Percentiles rank a stretch among this genome's conserved stretches.
Conservation (phyloP, 2,888 invertebrate genomes). For the Sinotaia quadrata region DNA sequence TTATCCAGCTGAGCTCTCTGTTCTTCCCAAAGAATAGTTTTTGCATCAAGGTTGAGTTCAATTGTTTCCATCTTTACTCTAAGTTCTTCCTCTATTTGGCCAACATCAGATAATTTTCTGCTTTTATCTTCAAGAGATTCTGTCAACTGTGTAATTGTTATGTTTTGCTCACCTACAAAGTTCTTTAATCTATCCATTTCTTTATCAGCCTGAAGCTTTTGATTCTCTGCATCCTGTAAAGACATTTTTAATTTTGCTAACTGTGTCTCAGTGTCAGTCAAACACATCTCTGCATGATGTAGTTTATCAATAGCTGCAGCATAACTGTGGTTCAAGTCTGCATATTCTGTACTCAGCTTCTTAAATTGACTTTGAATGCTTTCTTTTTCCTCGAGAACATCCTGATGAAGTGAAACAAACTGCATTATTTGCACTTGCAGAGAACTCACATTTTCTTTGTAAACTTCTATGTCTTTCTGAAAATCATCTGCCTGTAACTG, state of each 20-base stretch:
- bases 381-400: slow-evolving; percentile 2
- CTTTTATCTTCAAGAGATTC: too few relatives aligned
- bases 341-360: background rate
- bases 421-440: slow-evolving; percentile 5
- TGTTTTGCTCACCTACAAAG: too few relatives aligned
- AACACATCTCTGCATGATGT: background rate
- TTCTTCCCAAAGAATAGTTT: too few relatives aligned
- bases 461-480: background rate
- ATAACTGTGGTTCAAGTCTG: background rate
- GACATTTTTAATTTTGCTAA: background rate
- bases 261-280: background rate
- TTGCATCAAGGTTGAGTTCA: too few relatives aligned
- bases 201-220: too few relatives aligned
- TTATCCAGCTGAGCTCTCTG: too few relatives aligned
- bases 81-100: slow-evolving; percentile 4
- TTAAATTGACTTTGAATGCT: slow-evolving; percentile 1
- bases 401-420: slow-evolving; percentile 7
- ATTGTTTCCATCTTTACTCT: slow-evolving; percentile 7
- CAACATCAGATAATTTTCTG: too few relatives aligned
- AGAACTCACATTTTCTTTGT: background rate
- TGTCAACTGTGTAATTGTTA: too few relatives aligned
- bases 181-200: too few relatives aligned
- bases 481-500: background rate
- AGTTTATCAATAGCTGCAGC: background rate
- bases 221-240: slow-evolving; percentile 15